Evolutionary conservation across 2,797 vertebrate genomes (phyloP).

Genomic region (Toxotes lorentzi): DNA sequence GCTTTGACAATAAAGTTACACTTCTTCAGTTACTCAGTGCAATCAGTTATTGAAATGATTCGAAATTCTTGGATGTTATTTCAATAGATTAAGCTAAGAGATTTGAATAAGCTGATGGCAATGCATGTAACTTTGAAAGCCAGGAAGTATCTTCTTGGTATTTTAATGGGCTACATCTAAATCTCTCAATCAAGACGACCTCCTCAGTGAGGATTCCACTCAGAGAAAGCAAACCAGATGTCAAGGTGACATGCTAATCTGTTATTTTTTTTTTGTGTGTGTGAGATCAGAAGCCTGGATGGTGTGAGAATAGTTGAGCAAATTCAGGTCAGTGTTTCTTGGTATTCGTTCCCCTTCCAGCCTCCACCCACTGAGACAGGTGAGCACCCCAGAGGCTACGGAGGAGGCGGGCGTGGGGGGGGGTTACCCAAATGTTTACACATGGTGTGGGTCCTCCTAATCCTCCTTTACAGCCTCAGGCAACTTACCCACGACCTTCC

Average conservation of each 20-base stretch:
- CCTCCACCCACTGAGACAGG: constrained; percentile 65
- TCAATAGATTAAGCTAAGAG: neutral
- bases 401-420: constrained; percentile 41
- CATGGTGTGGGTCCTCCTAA: constrained; percentile 75
- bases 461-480: constrained; percentile 69
- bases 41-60: neutral
- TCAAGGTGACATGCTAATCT: constrained; percentile 21
- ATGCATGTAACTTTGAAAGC: neutral
- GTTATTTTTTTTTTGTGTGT: constrained; percentile 19
- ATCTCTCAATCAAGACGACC: constrained; percentile 52
- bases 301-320: constrained; percentile 39
- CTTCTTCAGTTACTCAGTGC: too few relatives aligned
- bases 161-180: constrained; percentile 42
- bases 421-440: constrained; percentile 77
- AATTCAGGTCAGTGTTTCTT: constrained; percentile 62
- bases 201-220: constrained; percentile 10
- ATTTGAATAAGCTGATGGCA: neutral
- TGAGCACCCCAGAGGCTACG: constrained; percentile 73
- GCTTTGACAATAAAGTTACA: neutral
- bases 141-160: constrained; percentile 14
- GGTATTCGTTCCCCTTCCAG: constrained; percentile 43
- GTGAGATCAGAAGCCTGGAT: constrained; percentile 32
- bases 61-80: neutral
- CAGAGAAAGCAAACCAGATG: constrained; percentile 32
- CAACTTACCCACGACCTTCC: constrained; percentile 60